Evolutionary conservation across 1,140 invertebrate genomes (phyloP).

Genomic region (Nasonia longicornis): DNA sequence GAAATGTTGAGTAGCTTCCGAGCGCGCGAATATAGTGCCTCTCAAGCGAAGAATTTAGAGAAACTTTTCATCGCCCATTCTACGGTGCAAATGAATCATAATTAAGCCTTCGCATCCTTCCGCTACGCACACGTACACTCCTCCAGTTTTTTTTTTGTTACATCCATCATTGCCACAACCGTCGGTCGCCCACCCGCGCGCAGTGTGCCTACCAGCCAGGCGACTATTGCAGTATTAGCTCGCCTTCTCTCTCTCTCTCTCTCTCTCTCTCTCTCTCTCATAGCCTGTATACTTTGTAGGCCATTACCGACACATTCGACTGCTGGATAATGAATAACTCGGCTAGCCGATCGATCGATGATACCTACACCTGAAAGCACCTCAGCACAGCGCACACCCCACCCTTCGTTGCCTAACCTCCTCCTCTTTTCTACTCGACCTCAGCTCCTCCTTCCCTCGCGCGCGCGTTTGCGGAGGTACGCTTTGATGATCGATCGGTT

Average conservation of each 20-base stretch:
- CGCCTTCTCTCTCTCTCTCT: slow-evolving; percentile 2
- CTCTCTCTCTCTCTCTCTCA: background rate
- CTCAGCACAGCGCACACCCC: background rate
- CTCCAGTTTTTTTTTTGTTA: no score
- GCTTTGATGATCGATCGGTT: slow-evolving; percentile 25
- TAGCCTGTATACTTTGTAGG: slow-evolving; percentile 51
- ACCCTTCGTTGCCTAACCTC: background rate
- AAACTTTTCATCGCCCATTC: background rate
- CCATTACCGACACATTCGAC: slow-evolving; percentile 54
- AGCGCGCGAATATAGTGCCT: no score
- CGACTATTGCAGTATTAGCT: background rate
- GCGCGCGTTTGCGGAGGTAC: background rate
- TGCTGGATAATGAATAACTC: slow-evolving; percentile 48
- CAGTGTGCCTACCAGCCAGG: background rate
- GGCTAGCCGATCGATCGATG: slow-evolving; percentile 52
- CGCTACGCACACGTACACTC: background rate
- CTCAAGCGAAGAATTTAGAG: no score
- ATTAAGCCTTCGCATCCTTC: background rate
- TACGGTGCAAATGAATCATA: background rate
- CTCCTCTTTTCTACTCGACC: background rate
- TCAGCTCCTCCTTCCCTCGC: background rate
- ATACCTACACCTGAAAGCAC: slow-evolving; percentile 1
- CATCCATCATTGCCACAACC: slow-evolving; percentile 28
- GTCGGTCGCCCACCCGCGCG: slow-evolving; percentile 4
- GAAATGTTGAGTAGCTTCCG: no score